Conservation (phyloP, 2,113 vertebrate species). For the Anarrhichthys ocellatus region DNA sequence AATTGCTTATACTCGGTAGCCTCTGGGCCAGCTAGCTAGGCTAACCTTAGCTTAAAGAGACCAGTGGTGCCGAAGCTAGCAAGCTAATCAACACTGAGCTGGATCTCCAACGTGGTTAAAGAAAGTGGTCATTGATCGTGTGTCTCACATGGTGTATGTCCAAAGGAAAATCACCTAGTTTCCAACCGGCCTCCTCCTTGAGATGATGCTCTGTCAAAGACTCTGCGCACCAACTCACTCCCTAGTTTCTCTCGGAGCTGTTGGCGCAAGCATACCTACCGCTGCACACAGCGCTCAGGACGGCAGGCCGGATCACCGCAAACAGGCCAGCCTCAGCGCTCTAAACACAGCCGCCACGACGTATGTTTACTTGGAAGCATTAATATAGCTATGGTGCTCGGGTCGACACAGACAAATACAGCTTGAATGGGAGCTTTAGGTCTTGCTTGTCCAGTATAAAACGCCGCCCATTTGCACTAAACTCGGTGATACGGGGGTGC, state of each 20-base stretch:
- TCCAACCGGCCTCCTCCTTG: not conserved
- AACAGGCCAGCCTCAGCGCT: conserved; percentile 16
- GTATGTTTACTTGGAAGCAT: not conserved
- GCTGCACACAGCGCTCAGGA: conserved; percentile 42
- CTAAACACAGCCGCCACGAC: conserved; percentile 14
- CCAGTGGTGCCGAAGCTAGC: conserved; percentile 44
- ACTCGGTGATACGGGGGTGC: conserved; percentile 58
- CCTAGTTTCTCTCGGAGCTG: not conserved
- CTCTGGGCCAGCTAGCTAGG: conserved; percentile 23
- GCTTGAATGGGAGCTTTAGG: not conserved
- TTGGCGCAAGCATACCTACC: conserved; percentile 56
- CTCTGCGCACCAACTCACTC: conserved; percentile 37
- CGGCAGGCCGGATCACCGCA: conserved; percentile 48
- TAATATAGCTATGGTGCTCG: conserved; percentile 24
- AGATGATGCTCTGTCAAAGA: conserved; percentile 30
- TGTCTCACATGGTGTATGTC: not conserved
- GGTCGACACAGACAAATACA: not conserved
- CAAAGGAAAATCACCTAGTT: not conserved
- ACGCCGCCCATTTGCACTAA: conserved; percentile 64
- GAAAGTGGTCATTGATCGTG: not conserved
- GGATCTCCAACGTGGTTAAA: not conserved
- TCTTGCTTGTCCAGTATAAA: conserved; percentile 31
- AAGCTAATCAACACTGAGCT: conserved; percentile 27
- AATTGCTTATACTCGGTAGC: not conserved
- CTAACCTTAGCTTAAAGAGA: conserved; percentile 47